Evolutionary conservation across 1,140 invertebrate genomes (phyloP), one percentile per base, ranked within the genome.

Genomic region (Drosophila micromelanica): DNA sequence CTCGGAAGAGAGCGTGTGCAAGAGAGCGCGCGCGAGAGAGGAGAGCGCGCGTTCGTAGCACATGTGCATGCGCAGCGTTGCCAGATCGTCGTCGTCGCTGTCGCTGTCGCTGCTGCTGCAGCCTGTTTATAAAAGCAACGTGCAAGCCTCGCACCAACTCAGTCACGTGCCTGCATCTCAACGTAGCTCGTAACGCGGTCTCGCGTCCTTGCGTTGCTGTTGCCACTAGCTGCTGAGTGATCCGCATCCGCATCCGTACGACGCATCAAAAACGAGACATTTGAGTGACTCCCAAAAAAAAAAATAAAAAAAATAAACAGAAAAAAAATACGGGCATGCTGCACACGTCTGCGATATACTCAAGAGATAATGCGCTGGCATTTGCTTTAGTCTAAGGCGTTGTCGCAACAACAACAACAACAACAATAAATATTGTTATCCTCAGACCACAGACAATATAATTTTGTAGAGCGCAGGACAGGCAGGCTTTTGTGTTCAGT

Each of bases 81-180:
- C 84, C 84, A 89, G 84, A 87, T 54, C 20, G 48, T 84, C 52
- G 42, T 15, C 48, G 35, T 37, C 38, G 37, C 13, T 12, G 35
- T 30, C 23, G 42, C 46, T 48, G 56, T 55, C 13, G 49, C 12
- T 23, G 38, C 23, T 11, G 38, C 20, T 38, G 38, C 20, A 12
- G 32, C 12, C 12, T 78, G 74, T 86, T 87, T 86, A 89, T 89
- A 89, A 87, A 87, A 89, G 80, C 72, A 80, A 65, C 80, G 72
- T 85, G 77, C 80, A 78, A 59, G 27, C 48, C 20, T 73, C 54
- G 73, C 64, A 71, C 59, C 72, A 42, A 86, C 57, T 90, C 87
- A 90, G 87, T 90, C 87, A 90, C 87, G 87, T 90, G 87, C 81
- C 76, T 82, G 78, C 73, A 90, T 71, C 55, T 57, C 71, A 78